Evolutionary conservation across 2,888 invertebrate genomes (phyloP), one percentile per base, ranked within the genome.

Genomic region (Dolichomitus sp.): DNA sequence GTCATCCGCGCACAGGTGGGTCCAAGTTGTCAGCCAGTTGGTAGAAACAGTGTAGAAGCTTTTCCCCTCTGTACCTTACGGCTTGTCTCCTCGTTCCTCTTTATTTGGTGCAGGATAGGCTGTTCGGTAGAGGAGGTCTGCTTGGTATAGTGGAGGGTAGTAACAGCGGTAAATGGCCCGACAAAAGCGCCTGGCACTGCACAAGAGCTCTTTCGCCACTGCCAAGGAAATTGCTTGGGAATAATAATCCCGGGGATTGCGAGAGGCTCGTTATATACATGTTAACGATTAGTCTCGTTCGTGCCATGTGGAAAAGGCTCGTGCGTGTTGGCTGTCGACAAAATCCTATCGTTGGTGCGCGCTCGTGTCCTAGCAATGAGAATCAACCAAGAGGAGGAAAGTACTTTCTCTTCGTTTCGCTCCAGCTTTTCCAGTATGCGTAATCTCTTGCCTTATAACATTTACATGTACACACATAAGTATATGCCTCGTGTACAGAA

Each of bases 401-500:
- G 19, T 23, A 11, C 4, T 4, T 17, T 45, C 42, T 65, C 42
- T 65, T 45, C 27, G 23, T 45, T 45, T 65, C 9, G 27, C 45
- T 45, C 30, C 23, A 40, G 57, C 57, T 45, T 33, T 37, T 19
- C 52, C 52, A 45, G 30, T 30, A 70, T 7, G 19, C 23, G 70
- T 70, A 70, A 77, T 77, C 81, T 77, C 81, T 73, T 68, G 65
- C 42, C 50, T 68, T 61, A 70, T 75, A 17, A 73, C 79, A 75
- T 66, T 66, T 74, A 66, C 70, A 74, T 61, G 3, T 37, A 33
- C 33, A 27, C 6, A 37, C 33, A 33, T 6, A 6, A 37, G 52
- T 54, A 12, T 1, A 23, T 23, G 19, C 14, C 19, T 9, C 14
- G 70, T 42, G 42, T 70, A 70, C 50, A 30, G 33, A 45, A 65